Evolutionary conservation across 2,888 invertebrate species (phyloP), one percentile per base, ranked within the genome.

Genomic region (Platerodrilus igneus): DNA sequence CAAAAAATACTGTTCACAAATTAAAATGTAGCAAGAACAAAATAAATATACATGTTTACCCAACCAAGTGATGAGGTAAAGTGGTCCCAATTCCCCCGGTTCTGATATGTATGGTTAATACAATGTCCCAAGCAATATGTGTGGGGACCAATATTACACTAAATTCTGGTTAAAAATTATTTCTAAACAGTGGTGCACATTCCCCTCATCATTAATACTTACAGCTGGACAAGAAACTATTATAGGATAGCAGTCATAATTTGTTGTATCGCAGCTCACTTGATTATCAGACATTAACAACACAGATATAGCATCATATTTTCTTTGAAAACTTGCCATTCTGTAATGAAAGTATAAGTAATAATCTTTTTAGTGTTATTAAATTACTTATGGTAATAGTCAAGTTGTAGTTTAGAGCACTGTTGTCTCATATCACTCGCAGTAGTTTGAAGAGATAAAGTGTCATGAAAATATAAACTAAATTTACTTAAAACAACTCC

Each of bases 381-480:
- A 19, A 31, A 60, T 59, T 65, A 80, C 80, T 74, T 81, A 47
- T 75, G 72, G 55, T 76, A 77, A 58, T 75, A 73, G 58, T 79
- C 78, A 41, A 73, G 68, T 35, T 72, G 71, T 48, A 77, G 69
- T 57, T 77, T 82, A 28, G 76, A 70, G 60, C 76, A 74, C 18
- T 77, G 63, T 40, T 70, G 70, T 57, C 76, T 75, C 75, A 83
- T 79, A 50, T 83, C 82, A 13, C 71, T 70, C n/a, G 75, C 66
- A 40, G 74, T 71, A 8, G 79, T 76, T 64, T 83, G 81, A 55
- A 77, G 76, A 21, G 76, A 73, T 18, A 83, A 64, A 30, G 77
- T 76, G 46, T 77, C 75, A 64, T 81, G 77, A 63, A 83, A 83
- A 62, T 82, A 83, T 13, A 83, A 63, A 41, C 81, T 79, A 60